These are phyloP conservation scores for Strigamia maritima DNA, from an alignment of 2,888 invertebrate genomes.

Conservation along the genomic window DNA sequence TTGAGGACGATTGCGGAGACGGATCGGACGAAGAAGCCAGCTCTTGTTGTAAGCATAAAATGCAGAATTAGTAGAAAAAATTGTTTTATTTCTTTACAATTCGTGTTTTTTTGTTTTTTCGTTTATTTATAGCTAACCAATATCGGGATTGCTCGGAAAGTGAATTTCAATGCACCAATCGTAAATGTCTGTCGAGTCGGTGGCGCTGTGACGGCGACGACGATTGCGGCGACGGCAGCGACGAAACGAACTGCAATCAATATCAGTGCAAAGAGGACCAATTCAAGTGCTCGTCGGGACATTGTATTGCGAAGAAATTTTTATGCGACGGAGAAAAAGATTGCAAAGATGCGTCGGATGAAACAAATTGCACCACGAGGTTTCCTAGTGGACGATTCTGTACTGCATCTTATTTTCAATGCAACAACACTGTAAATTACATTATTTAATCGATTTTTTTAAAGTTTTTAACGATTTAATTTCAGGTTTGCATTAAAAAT, in stretches of 20 bases:
- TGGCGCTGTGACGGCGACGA: constrained; percentile 96
- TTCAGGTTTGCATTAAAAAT: constrained; percentile 73
- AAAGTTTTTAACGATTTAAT: not conserved
- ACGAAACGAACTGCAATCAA: constrained; percentile 77
- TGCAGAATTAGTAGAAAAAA: too few relatives aligned
- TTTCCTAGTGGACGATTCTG: constrained; percentile 86
- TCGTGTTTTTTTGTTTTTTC: too few relatives aligned
- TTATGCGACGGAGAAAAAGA: constrained; percentile 86
- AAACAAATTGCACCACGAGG: constrained; percentile 81
- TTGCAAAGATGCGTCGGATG: constrained; percentile 84
- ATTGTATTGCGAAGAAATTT: constrained; percentile 85
- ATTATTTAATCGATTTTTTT: not conserved
- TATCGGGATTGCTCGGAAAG: constrained; percentile 91
- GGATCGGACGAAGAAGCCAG: constrained; percentile 81
- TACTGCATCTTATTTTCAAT: constrained; percentile 85
- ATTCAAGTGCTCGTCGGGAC: constrained; percentile 88
- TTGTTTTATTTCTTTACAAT: too few relatives aligned
- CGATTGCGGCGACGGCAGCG: constrained; percentile 92
- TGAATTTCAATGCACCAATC: constrained; percentile 81
- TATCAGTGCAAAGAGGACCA: constrained; percentile 84
- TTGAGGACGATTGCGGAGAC: constrained; percentile 93
- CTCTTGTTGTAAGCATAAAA: constrained; percentile 64
- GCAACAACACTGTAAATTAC: constrained; percentile 68
- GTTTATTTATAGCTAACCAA: constrained; percentile 55
- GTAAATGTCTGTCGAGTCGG: constrained; percentile 84